Evolutionary conservation across 2,113 vertebrate genomes (phyloP), one percentile per base, ranked within the genome.

Genomic region (Phainopepla nitens): DNA sequence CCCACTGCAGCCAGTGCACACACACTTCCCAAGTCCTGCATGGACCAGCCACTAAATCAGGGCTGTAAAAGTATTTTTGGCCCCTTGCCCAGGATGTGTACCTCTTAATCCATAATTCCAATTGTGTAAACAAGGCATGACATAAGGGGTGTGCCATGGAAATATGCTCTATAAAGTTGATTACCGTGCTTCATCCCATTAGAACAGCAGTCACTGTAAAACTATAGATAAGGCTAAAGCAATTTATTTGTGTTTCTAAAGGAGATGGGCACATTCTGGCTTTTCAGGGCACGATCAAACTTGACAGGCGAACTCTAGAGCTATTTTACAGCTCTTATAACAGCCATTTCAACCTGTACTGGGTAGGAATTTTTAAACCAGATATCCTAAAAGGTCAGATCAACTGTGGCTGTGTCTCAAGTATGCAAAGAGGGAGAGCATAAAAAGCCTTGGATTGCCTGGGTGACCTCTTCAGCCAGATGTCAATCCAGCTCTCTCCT

Each of bases 81-180:
- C 91, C 64, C 62, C 66, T n/a, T 89, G 90, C 96, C 96, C 93
- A 96, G 92, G 80, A 73, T 93, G 89, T 96, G 89, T 94, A 95
- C 95, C 87, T 96, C 93, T 89, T 96, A 95, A 96, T 97, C 95
- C 94, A 66, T 96, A 96, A 91, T 94, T 96, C 95, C 96, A 82
- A 80, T 96, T 96, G 93, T 95, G 95, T 96, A 97, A 97, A 97
- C 96, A 95, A 96, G 93, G 91, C 96, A 96, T 97, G 96, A 96
- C 96, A 96, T 97, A 97, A 96, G 39, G 71, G 89, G 93, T 93
- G 93, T 95, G 96, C 95, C 95, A 82, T 93, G 93, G 96, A 96
- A 96, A 96, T 97, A 91, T 85, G 82, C 95, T 94, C 89, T 91
- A 91, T 96, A 95, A 96, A 96, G 96, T 89, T 96, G 96, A 97